phyloP scores from a whole-genome alignment of 1,140 invertebrate genomes.

The Wiebesia pumilae region DNA sequence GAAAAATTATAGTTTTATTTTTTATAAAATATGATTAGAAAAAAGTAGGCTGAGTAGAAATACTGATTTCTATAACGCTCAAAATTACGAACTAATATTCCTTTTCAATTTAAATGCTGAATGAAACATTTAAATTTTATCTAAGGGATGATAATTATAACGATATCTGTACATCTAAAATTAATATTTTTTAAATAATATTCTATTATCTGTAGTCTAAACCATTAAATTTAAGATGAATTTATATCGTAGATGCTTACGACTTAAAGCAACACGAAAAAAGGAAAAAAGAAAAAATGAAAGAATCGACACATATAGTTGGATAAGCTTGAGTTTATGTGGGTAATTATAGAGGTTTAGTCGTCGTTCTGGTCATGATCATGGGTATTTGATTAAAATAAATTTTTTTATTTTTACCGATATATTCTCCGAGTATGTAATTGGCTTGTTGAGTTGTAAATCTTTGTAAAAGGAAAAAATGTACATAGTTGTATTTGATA shows the following conservation, averaged over 20 bases:
- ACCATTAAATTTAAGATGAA: not conserved
- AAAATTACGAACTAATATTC: not conserved
- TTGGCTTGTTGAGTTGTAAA: conserved; percentile 15
- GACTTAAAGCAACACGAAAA: not conserved
- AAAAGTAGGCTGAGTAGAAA: not conserved
- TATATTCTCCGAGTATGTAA: not conserved
- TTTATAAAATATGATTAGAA: not conserved
- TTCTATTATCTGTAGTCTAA: not conserved
- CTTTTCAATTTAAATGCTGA: too few species aligned
- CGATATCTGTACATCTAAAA: too few species aligned
- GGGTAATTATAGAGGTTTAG: conserved; percentile 16
- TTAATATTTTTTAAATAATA: not conserved
- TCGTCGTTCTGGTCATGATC: not conserved
- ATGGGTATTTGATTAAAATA: conserved; percentile 3
- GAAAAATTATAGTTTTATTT: not conserved
- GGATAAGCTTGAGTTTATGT: conserved; percentile 20
- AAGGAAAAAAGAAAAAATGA: not conserved
- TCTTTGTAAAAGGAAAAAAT: not conserved
- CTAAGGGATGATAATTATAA: too few species aligned
- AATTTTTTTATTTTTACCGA: conserved; percentile 4
- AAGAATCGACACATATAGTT: not conserved
- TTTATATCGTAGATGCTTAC: not conserved
- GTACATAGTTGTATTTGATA: not conserved
- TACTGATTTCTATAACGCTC: not conserved
- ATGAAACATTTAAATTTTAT: too few species aligned